A percentile compares a stretch with the other conserved stretches of the same genome.
Conservation (phyloP, 2,113 vertebrate species). For the Chitala chitala region DNA sequence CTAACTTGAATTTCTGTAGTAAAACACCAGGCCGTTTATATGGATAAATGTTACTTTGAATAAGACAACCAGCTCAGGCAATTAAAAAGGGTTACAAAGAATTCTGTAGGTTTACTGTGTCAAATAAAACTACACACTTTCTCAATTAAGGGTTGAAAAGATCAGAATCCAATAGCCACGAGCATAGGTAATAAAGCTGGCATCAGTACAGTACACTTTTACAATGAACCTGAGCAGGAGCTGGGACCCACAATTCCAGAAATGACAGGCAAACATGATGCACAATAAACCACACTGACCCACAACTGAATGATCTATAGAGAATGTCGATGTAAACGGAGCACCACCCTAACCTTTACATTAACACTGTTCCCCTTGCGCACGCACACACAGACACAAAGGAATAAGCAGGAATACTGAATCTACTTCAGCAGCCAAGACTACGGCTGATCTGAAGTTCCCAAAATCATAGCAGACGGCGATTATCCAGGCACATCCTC, state of each 20-base stretch:
- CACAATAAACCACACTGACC: not conserved
- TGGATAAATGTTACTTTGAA: not conserved
- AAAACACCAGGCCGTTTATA: not conserved
- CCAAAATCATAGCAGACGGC: not conserved
- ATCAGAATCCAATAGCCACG: not conserved
- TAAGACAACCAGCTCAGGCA: not conserved
- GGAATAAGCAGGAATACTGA: not conserved
- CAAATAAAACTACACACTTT: not conserved
- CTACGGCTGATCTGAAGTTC: not conserved
- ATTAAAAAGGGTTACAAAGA: too few species aligned
- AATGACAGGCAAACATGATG: not conserved
- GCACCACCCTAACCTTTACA: too few species aligned
- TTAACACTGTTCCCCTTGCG: too few species aligned
- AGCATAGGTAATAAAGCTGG: too few species aligned
- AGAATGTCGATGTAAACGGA: not conserved
- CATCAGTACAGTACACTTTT: too few species aligned
- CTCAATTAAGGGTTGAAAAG: not conserved
- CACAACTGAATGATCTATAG: not conserved
- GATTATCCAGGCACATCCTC: not conserved
- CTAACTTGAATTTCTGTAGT: not conserved
- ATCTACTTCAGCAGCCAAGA: not conserved
- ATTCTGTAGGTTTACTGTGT: too few species aligned
- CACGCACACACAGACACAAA: too few species aligned
- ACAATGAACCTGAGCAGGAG: too few species aligned
- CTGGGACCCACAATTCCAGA: not conserved